A percentile compares a stretch with the other conserved stretches of the same genome.
Evolutionary conservation across 2,888 invertebrate species (phyloP).

Genomic region (Hirtodrosophila histrioides): DNA sequence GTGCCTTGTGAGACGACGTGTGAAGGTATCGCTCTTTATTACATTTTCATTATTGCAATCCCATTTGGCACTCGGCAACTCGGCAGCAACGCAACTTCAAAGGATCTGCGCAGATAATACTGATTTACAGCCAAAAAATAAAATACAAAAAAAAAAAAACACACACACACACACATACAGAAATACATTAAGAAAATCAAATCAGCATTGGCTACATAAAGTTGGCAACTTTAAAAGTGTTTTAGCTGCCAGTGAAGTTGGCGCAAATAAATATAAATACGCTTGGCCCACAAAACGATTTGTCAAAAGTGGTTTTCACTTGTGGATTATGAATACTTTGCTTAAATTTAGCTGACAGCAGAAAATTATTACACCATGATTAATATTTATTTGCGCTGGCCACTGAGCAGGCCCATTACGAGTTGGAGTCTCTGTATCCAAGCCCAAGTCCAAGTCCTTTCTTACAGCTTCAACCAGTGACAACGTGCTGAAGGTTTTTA

Average conservation of each 20-base stretch:
- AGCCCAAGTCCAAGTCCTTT: constrained; percentile 29
- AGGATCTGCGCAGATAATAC: constrained; percentile 39
- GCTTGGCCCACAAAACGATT: constrained; percentile 68
- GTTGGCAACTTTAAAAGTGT: constrained; percentile 50
- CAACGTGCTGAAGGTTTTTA: constrained; percentile 66
- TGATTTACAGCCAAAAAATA: constrained; percentile 45
- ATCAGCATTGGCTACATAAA: constrained; percentile 29
- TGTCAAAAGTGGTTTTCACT: constrained; percentile 80
- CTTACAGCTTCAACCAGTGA: constrained; percentile 48
- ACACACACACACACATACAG: background rate
- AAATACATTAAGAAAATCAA: constrained; percentile 33
- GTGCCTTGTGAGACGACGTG: constrained; percentile 37
- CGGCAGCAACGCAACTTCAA: constrained; percentile 35
- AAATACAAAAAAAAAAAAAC: constrained; percentile 5
- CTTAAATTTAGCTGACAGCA: constrained; percentile 82
- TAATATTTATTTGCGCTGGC: constrained; percentile 78
- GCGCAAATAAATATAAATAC: constrained; percentile 34
- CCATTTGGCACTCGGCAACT: constrained; percentile 50
- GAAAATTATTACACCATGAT: constrained; percentile 82
- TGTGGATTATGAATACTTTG: constrained; percentile 82
- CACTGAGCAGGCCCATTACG: constrained; percentile 42
- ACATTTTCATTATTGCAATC: constrained; percentile 74
- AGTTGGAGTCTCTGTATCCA: constrained; percentile 2
- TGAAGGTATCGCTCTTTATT: constrained; percentile 62
- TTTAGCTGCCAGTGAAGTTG: constrained; percentile 28